Percentiles rank a stretch among this genome's conserved stretches.
Evolutionary conservation across 35 echinoderm and acorn worm species (phyloP).

Genomic region (Heliocidaris tuberculata): DNA sequence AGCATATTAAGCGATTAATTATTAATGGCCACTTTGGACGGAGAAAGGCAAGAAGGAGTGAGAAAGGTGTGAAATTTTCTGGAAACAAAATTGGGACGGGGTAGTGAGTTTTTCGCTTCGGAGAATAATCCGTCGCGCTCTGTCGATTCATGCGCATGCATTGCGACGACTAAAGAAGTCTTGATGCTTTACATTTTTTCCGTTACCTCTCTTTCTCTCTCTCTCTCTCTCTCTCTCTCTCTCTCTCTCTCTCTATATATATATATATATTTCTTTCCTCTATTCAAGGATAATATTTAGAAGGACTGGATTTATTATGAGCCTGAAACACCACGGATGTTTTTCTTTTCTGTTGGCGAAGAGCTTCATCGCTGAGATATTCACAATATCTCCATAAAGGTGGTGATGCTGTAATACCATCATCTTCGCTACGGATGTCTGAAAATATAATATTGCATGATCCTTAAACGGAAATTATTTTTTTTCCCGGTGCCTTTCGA

Average conservation of each 20-base stretch:
- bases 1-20: slow-evolving; percentile 20
- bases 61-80: slow-evolving; percentile 17
- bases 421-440: too few relatives aligned
- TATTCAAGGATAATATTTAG: too few relatives aligned
- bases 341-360: too few relatives aligned
- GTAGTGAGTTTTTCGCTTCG: not conserved
- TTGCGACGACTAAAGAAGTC: not conserved
- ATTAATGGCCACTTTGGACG: not conserved
- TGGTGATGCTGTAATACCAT: too few relatives aligned
- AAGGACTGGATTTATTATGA: too few relatives aligned
- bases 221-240: not conserved
- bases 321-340: too few relatives aligned
- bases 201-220: not conserved
- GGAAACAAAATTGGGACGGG: slow-evolving; percentile 8
- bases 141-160: not conserved
- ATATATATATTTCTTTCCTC: too few relatives aligned
- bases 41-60: not conserved
- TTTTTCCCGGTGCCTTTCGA: too few relatives aligned
- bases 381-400: too few relatives aligned
- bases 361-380: too few relatives aligned
- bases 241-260: not conserved
- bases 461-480: too few relatives aligned
- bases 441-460: too few relatives aligned
- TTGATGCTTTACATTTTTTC: not conserved
- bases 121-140: not conserved